A percentile compares a stretch with the other conserved stretches of the same genome.
phyloP scores from a whole-genome alignment of 2,113 vertebrate genomes.

The Nibea coibor region DNA sequence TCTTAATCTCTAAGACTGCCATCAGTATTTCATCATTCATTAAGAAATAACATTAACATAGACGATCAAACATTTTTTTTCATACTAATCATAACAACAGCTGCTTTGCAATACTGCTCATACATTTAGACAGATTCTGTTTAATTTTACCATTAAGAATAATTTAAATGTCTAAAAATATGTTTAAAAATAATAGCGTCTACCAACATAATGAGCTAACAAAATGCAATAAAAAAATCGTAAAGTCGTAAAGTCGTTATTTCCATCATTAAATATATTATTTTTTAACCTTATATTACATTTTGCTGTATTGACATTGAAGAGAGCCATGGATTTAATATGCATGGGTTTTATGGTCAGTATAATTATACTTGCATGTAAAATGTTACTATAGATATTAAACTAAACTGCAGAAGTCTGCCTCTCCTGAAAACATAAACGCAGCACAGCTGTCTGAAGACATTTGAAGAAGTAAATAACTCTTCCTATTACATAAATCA shows the following conservation, averaged over 20 bases:
- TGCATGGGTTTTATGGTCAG: background rate
- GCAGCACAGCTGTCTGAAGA: background rate
- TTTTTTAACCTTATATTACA: background rate
- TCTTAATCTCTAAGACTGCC: background rate
- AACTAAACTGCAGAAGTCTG: background rate
- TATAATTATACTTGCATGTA: background rate
- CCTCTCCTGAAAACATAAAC: background rate
- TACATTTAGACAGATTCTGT: background rate
- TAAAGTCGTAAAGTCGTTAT: background rate
- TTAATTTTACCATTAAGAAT: background rate
- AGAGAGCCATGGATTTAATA: background rate
- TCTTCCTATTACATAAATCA: background rate
- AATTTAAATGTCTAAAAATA: background rate
- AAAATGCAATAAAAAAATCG: background rate
- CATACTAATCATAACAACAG: background rate
- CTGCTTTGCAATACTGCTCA: background rate
- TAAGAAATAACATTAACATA: background rate
- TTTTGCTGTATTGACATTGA: background rate
- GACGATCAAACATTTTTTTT: background rate
- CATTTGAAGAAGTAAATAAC: constrained; percentile 28
- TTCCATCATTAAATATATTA: background rate
- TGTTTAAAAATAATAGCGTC: too few species aligned
- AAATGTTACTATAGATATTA: background rate
- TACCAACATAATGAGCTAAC: background rate
- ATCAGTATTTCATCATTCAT: too few species aligned